phyloP scores from a whole-genome alignment of 1,140 invertebrate genomes.

The Diuraphis noxia region DNA sequence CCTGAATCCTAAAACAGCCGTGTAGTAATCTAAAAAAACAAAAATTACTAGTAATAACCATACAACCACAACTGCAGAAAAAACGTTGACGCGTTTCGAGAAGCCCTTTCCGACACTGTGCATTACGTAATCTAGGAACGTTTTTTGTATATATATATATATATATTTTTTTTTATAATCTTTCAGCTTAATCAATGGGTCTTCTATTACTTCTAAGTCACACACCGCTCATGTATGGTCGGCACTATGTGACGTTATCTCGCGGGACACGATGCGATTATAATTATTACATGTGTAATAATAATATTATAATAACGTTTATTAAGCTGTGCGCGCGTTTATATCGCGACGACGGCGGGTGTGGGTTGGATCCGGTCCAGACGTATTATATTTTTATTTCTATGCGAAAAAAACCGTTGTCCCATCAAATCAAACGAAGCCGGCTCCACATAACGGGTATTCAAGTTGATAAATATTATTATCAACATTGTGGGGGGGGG shows the following conservation, averaged over 20 bases:
- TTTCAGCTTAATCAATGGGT: neutral
- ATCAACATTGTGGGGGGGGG: too few relatives aligned
- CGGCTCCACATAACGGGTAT: neutral
- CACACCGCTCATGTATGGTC: neutral
- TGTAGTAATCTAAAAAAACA: neutral
- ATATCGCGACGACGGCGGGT: neutral
- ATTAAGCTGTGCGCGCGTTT: neutral
- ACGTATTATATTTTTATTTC: neutral
- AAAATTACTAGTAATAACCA: neutral
- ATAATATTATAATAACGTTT: neutral
- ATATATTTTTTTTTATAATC: neutral
- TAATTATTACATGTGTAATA: neutral
- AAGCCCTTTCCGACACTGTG: neutral
- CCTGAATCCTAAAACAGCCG: neutral
- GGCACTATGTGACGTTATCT: neutral
- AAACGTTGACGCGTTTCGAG: neutral
- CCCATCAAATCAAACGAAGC: neutral
- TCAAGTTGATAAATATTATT: neutral
- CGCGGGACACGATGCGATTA: neutral
- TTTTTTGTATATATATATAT: neutral
- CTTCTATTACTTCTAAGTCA: neutral
- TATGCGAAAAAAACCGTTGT: neutral
- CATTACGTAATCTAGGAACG: neutral
- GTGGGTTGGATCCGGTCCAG: constrained; percentile 46
- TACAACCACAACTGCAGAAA: neutral